phyloP scores from a whole-genome alignment of 2,113 vertebrate genomes.

The Platichthys stellatus region DNA sequence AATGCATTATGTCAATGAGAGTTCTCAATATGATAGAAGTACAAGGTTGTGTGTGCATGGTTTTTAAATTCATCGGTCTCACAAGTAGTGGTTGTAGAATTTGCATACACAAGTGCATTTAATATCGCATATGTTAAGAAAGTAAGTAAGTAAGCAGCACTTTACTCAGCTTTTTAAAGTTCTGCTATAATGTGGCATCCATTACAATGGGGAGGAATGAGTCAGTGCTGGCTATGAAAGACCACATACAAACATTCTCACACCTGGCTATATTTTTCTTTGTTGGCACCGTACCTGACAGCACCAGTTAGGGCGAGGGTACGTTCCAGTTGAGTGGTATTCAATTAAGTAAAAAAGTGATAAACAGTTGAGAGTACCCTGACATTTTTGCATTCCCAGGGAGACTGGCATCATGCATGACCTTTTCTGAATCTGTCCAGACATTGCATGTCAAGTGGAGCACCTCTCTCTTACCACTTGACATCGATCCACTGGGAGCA shows the following conservation, averaged over 20 bases:
- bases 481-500: conserved; percentile 63
- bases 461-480: conserved; percentile 74
- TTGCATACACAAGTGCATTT: background rate
- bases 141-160: background rate
- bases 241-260: conserved; percentile 27
- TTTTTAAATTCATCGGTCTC: conserved; percentile 9
- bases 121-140: background rate
- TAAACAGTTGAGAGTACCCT: conserved; percentile 40
- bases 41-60: background rate
- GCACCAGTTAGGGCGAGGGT: conserved; percentile 16
- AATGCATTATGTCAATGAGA: too few relatives aligned
- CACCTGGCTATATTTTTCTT: conserved; percentile 20
- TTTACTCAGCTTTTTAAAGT: conserved; percentile 48
- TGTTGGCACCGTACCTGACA: conserved; percentile 51
- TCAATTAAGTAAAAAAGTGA: conserved; percentile 57
- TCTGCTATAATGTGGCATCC: conserved; percentile 50
- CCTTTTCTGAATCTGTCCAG: conserved; percentile 58
- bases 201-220: conserved; percentile 58
- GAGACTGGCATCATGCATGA: conserved; percentile 39
- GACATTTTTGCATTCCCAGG: conserved; percentile 41
- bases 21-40: too few relatives aligned
- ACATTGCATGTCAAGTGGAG: conserved; percentile 59
- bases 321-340: conserved; percentile 53
- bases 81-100: conserved; percentile 41
- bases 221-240: conserved; percentile 52